Evolutionary conservation across 2,113 vertebrate genomes (phyloP).

Genomic region (Chloebia gouldiae): DNA sequence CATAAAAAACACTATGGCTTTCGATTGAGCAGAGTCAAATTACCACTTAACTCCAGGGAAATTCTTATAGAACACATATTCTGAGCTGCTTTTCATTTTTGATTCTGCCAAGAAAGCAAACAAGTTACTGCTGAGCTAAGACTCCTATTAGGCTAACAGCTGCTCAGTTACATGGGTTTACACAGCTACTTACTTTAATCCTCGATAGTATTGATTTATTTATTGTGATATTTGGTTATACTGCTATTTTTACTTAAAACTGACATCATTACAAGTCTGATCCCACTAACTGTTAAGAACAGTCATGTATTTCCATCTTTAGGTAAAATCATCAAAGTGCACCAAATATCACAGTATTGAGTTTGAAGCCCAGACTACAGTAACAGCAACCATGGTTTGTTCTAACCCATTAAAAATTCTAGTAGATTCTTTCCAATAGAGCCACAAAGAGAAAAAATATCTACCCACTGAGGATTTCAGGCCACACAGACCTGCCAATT

Average conservation of each 20-base stretch:
- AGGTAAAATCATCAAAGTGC: neutral
- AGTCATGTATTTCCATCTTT: neutral
- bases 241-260: neutral
- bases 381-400: neutral
- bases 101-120: constrained; percentile 1
- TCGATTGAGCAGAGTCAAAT: neutral
- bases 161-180: neutral
- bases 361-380: neutral
- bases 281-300: neutral
- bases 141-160: neutral
- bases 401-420: neutral
- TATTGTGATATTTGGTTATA: neutral
- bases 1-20: neutral
- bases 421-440: neutral
- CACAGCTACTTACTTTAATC: neutral
- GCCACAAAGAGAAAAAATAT: neutral
- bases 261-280: neutral
- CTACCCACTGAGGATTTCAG: neutral
- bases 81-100: neutral
- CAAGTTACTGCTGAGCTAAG: neutral
- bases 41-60: neutral
- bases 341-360: neutral
- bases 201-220: neutral
- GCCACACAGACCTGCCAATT: neutral
- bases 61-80: neutral